Percentiles rank a stretch among this genome's conserved stretches.
Conservation (phyloP, 2,888 invertebrate species). For the Sminthurinus aureus region DNA sequence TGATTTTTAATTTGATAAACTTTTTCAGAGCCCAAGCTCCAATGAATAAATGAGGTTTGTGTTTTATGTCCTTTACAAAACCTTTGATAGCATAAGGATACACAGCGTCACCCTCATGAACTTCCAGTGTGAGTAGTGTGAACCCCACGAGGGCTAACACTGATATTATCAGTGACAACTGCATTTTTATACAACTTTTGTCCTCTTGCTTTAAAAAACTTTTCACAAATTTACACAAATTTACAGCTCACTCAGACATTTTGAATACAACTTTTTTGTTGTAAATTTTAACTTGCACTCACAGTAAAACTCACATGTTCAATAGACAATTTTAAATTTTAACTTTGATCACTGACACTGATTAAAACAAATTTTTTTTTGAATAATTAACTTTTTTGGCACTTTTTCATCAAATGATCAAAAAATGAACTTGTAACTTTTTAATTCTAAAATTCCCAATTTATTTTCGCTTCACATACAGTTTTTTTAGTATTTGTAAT, state of each 20-base stretch:
- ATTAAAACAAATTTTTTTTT: too few relatives aligned
- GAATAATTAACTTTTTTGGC: background rate
- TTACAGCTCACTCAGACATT: background rate
- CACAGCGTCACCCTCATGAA: constrained; percentile 46
- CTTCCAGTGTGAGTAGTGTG: constrained; percentile 31
- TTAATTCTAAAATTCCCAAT: background rate
- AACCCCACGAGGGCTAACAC: constrained; percentile 18
- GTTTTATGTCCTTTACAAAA: constrained; percentile 54
- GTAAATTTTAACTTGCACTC: too few relatives aligned
- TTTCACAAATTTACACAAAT: background rate
- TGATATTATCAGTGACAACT: constrained; percentile 18
- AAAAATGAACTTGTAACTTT: background rate
- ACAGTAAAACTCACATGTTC: too few relatives aligned
- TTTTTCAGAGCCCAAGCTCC: constrained; percentile 58
- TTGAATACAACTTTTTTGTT: too few relatives aligned
- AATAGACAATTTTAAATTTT: too few relatives aligned
- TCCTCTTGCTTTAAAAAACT: too few relatives aligned
- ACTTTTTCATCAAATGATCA: background rate
- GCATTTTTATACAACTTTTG: constrained; percentile 6
- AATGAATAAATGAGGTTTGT: constrained; percentile 51
- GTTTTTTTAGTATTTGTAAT: background rate
- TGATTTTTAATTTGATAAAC: constrained; percentile 54
- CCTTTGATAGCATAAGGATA: constrained; percentile 57
- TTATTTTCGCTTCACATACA: background rate
- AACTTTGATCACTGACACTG: too few relatives aligned